Evolutionary conservation across 2,888 invertebrate species (phyloP), one percentile per base, ranked within the genome.

Genomic region (Eupeodes latifasciatus): DNA sequence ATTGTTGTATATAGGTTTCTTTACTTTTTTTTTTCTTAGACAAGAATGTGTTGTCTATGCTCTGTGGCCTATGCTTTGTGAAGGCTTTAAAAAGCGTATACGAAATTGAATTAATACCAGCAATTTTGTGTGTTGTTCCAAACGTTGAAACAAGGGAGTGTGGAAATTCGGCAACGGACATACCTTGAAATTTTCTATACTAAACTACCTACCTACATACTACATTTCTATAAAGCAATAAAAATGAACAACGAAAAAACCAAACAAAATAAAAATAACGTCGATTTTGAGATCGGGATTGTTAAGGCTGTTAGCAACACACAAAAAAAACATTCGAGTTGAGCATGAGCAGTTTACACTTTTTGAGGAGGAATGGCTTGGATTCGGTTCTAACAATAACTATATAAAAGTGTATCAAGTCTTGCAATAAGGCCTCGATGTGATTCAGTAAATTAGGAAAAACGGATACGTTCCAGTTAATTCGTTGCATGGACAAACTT

Each of bases 21-120:
- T 55, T 55, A 11, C 11, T 64, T 44, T 47, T 57, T 34, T 51
- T 57, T 64, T 6, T 62, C 44, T 44, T 55, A 19, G 66, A 34
- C 72, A 81, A 55, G 77, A 87, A 87, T 87, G 53, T 80, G 51
- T 9, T 64, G 12, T 9, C 6, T 40, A 4, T 9, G 40, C 40
- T 40, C 40, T 40, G 40, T 40, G 40, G 27, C 27, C 40, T 7
- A 6, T 27, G 27, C 55, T 44, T 6, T 44, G 47, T 14, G 59
- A 34, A 59, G 59, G 59, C 59, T 59, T 75, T 82, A 64, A 27
- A 82, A 84, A 84, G 72, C 77, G 80, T 80, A 82, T 19, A 59
- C 7, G 74, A 84, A 87, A 87, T 87, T 84, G 83, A 81, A 87
- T 74, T 84, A 80, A 80, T 81, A 87, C 80, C 74, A 34, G 87